phyloP scores from a whole-genome alignment of 2,797 vertebrate species.

The Phylloscopus collybita region DNA sequence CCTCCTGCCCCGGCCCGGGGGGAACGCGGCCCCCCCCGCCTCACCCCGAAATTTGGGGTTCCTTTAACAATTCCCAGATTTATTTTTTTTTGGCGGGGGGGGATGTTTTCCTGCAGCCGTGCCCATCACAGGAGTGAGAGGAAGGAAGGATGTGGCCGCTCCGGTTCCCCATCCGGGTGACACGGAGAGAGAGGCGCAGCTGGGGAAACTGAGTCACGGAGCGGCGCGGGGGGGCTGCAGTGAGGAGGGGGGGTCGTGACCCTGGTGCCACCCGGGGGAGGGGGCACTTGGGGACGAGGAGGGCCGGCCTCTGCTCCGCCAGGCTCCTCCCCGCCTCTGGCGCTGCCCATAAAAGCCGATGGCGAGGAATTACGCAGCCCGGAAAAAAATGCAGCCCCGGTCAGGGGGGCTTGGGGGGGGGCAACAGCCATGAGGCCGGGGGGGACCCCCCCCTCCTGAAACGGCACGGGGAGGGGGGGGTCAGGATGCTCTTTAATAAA shows the following conservation, averaged over 20 bases:
- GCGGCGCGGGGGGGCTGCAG: too few species aligned
- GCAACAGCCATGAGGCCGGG: not conserved
- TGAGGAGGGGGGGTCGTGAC: not conserved
- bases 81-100: too few species aligned
- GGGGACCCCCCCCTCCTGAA: too few species aligned
- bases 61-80: not conserved
- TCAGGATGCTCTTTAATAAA: not conserved
- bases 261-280: not conserved
- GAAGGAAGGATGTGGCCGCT: not conserved
- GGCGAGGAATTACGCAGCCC: slow-evolving; percentile 29
- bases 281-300: not conserved
- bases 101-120: not conserved
- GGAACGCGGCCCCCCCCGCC: fast-evolving
- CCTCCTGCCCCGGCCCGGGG: not conserved
- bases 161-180: not conserved
- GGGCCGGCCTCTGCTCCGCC: not conserved
- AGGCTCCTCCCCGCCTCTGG: slow-evolving; percentile 6
- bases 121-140: not conserved
- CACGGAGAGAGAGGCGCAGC: not conserved
- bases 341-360: slow-evolving; percentile 64
- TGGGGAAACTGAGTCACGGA: not conserved
- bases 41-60: not conserved
- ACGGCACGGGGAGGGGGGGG: not conserved
- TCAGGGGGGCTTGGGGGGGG: not conserved
- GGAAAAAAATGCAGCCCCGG: slow-evolving; percentile 42